These are phyloP conservation scores for Diacarnus erythraeanus DNA, from an alignment of 37 sponge, comb jelly and placozoan genomes.

Conservation along the genomic window DNA sequence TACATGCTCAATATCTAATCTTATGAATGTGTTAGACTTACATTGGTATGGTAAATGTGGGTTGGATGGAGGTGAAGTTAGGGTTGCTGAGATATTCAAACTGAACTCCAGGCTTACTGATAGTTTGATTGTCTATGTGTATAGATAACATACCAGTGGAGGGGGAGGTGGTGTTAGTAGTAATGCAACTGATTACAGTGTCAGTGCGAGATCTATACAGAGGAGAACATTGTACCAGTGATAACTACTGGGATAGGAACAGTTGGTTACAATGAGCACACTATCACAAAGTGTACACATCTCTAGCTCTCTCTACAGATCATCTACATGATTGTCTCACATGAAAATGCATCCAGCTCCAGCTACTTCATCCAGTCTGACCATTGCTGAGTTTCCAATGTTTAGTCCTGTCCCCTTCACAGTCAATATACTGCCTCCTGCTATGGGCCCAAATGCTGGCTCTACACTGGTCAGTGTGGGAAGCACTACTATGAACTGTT, in stretches of 20 bases:
- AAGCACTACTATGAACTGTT: conserved; percentile 4
- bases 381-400: conserved; percentile 57
- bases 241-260: not conserved
- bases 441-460: conserved; percentile 67
- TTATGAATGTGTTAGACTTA: too few relatives aligned
- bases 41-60: conserved; percentile 32
- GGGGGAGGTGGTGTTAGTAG: not conserved
- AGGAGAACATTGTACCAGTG: not conserved
- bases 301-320: too few relatives aligned
- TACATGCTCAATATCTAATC: not conserved
- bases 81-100: conserved; percentile 48
- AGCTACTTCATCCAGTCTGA: conserved; percentile 23
- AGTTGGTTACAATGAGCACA: too few relatives aligned
- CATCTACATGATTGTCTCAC: not conserved
- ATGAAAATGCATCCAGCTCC: not conserved
- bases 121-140: conserved; percentile 11
- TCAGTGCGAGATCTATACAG: not conserved
- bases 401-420: conserved; percentile 59
- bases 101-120: conserved; percentile 5
- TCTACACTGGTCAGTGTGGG: conserved; percentile 13
- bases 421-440: conserved; percentile 67
- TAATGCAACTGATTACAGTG: not conserved
- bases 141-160: conserved; percentile 37
- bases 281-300: too few relatives aligned
- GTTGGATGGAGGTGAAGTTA: conserved; percentile 15